Base-by-base conservation (phyloP, 2,113 vertebrate genomes). In the Elanoides forficatus region DNA sequence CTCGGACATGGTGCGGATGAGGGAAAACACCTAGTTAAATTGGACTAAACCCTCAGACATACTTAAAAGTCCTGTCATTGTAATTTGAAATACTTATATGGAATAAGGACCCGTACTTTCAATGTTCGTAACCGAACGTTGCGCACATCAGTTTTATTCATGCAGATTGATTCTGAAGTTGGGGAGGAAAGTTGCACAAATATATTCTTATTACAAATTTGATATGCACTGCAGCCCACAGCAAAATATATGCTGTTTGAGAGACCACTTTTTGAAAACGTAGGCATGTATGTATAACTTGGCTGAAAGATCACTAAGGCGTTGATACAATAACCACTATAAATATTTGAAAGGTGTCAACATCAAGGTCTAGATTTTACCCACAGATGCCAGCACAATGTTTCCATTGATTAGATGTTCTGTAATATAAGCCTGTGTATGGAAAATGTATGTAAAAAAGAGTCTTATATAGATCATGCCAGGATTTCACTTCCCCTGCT, bases 321-420 rank as follows among this genome's bases (percentile, higher is more conserved):
- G 9, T 91, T 95, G 94, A 72, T 92, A 87, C 80, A 93, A 95
- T 86, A 91, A 70, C 81, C 67, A 88, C 78, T 81, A 55, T 87
- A 97, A 94, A 95, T 94, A 97, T 93, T 90, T 94, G 91, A 95
- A 95, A 82, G 95, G 94, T 94, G 83, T 96, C 95, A 96, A 95
- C 88, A 93, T 88, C 81, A 88, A 90, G 94, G 94, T 87, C 86
- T 86, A 68, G 67, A 90, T 95, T 94, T 95, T 94, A 76, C 78
- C 59, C 89, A 40, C 86, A 94, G 91, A 96, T 87, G 81, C 86
- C 86, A 91, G 73, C 89, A 93, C 86, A 97, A 95, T 91, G 81
- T 91, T 95, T 79, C 70, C 93, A 89, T 89, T 96, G 96, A 95
- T 93, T 95, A 94, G 36, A 53, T 89, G 73, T 75, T 86, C 86